Conservation (phyloP, 2,797 vertebrate genomes). For the Rhadinocentrus ornatus region DNA sequence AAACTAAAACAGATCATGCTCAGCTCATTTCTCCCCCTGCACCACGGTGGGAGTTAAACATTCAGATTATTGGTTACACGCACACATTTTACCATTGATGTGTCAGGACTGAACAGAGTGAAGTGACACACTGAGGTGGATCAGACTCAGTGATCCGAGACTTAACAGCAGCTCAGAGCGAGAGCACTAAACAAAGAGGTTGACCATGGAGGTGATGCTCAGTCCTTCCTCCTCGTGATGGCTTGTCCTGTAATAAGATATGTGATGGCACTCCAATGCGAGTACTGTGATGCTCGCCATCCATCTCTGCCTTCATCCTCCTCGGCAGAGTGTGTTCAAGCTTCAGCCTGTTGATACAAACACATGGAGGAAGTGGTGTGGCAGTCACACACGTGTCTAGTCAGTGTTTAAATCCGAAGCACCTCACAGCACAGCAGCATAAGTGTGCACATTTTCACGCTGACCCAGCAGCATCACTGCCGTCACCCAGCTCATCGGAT, state of each 20-base stretch:
- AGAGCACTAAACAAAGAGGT: slow-evolving; percentile 5
- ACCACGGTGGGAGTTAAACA: not conserved
- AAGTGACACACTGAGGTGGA: slow-evolving; percentile 15
- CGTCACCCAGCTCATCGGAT: not conserved
- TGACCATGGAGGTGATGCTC: slow-evolving; percentile 2
- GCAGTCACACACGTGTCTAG: not conserved
- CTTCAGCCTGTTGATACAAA: slow-evolving; percentile 77
- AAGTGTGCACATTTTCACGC: not conserved
- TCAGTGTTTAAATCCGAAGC: slow-evolving; percentile 18
- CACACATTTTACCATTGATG: not conserved
- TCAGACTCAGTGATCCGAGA: slow-evolving; percentile 16
- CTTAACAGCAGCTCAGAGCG: not conserved
- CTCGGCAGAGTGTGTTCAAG: slow-evolving; percentile 33
- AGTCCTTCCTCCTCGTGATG: slow-evolving; percentile 17
- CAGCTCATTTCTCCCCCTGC: not conserved
- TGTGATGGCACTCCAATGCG: slow-evolving; percentile 17
- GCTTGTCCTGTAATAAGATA: slow-evolving; percentile 4
- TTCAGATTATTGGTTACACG: not conserved
- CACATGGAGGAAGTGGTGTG: slow-evolving; percentile 42
- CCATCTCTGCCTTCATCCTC: slow-evolving; percentile 15
- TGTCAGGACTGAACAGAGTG: not conserved
- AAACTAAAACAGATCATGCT: not conserved
- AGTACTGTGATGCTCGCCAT: slow-evolving; percentile 30
- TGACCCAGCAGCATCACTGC: not conserved
- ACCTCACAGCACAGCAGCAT: not conserved